Percentiles rank a stretch among this genome's conserved stretches.
These are phyloP conservation scores for Melanotus villosus DNA, from an alignment of 2,888 invertebrate species.

Conservation along the genomic window DNA sequence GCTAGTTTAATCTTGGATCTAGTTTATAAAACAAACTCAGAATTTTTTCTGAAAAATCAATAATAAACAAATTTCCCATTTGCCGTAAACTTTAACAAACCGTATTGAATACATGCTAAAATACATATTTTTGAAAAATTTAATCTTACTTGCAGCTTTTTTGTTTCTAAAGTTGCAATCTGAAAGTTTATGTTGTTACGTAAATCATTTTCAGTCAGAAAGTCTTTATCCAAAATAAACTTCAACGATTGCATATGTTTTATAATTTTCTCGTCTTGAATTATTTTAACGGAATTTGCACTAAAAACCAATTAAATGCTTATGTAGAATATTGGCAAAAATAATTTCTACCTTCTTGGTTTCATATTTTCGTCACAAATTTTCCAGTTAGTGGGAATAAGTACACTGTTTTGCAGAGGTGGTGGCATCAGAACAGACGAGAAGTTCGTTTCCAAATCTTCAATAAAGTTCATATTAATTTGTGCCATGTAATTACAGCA, in stretches of 20 bases:
- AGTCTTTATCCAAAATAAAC: conserved; percentile 55
- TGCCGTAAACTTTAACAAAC: too few relatives aligned
- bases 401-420: conserved; percentile 65
- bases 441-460: conserved; percentile 49
- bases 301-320: not conserved
- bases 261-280: conserved; percentile 38
- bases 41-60: too few relatives aligned
- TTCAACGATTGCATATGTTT: conserved; percentile 44
- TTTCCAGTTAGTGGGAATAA: conserved; percentile 65
- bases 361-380: conserved; percentile 49
- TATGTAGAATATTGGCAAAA: conserved; percentile 9
- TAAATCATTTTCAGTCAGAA: conserved; percentile 67
- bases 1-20: too few relatives aligned
- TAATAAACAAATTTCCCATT: too few relatives aligned
- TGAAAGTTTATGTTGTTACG: conserved; percentile 72
- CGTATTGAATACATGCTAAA: too few relatives aligned
- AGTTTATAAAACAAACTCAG: too few relatives aligned
- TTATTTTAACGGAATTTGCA: not conserved
- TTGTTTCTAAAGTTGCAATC: conserved; percentile 67
- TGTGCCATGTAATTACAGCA: conserved; percentile 73
- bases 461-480: conserved; percentile 62
- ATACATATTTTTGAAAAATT: too few relatives aligned
- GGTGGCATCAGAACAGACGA: conserved; percentile 62
- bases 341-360: conserved; percentile 16
- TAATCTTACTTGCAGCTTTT: conserved; percentile 65